Base-by-base conservation (phyloP, 2,797 vertebrate species). In the Alcedo atthis region DNA sequence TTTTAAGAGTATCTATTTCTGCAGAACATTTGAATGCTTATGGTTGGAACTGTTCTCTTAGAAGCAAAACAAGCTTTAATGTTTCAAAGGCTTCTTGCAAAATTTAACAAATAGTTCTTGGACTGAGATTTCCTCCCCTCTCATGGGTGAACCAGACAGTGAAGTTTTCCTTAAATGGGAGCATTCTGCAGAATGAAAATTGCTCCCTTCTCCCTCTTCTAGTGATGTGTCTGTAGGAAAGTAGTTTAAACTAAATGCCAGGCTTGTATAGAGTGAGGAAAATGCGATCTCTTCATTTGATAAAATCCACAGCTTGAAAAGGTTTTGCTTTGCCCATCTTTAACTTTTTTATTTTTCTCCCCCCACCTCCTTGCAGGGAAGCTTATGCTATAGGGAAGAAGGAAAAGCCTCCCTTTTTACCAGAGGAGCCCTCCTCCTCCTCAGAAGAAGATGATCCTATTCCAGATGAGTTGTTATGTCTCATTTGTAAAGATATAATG, bases 381-480 rank as follows among this genome's bases (percentile, higher is more conserved):
- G 99, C 99, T 14, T 99, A 99, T 87, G 99, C 99, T 25, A 98
- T 98, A 51, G 98, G 99, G n/a, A 99, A 99, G 97, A 99, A 99
- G 96, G 99, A 99, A 86, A 99, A 98, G 89, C 99, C 98, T 55
- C 99, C 98, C 2, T 99, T 99, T 73, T 81, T 99, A 37, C 98
- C 98, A 2, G 98, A 98, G 89, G 98, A 98, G 9, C 97, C 97
- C 0, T 98, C 98, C 0, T 98, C 98, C 15, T 97, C 98, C 9
- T 98, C 98, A 13, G 98, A 97, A 55, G 98, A 99, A 85, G 98
- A 98, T 25, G 98, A 98, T 59, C 98, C 98, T 8, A 97, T 99
- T 57, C 99, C 99, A 2, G 98, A 98, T 14, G 99, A 99, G 87
- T 97, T 99, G 64, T 96, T 99, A 22, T 99, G 99, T 97, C 98